Evolutionary conservation across 2,113 vertebrate species (phyloP).

Genomic region (Hippocampus abdominalis): DNA sequence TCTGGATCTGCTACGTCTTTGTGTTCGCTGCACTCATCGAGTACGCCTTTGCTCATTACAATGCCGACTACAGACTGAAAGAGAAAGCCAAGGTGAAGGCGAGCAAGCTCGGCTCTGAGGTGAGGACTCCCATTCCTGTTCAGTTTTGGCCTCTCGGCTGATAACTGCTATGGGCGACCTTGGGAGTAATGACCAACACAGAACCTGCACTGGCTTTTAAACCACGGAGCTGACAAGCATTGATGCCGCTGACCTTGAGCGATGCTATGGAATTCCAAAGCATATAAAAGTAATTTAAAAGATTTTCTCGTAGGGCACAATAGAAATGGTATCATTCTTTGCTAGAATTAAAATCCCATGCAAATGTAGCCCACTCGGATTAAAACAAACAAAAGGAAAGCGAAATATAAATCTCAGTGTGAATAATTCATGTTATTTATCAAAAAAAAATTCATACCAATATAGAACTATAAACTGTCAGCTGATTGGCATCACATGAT

Average conservation of each 20-base stretch:
- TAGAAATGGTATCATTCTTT: slow-evolving; percentile 9
- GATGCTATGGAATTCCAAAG: slow-evolving; percentile 13
- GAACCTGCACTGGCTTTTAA: neutral
- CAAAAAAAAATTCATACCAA: too few relatives aligned
- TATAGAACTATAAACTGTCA: too few relatives aligned
- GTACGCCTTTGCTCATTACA: slow-evolving; percentile 97
- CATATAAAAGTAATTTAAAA: slow-evolving; percentile 11
- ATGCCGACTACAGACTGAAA: slow-evolving; percentile 92
- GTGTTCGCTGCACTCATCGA: slow-evolving; percentile 95
- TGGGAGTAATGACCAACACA: slow-evolving; percentile 34
- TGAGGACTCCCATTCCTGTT: slow-evolving; percentile 39
- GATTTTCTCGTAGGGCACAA: slow-evolving; percentile 11
- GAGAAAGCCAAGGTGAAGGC: slow-evolving; percentile 87
- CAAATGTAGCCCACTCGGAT: neutral
- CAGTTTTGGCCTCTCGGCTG: slow-evolving; percentile 9
- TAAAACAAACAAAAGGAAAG: too few relatives aligned
- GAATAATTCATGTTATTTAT: too few relatives aligned
- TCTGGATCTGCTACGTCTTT: slow-evolving; percentile 98
- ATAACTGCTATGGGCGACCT: slow-evolving; percentile 4
- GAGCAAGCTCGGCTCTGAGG: slow-evolving; percentile 80
- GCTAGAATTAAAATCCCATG: neutral
- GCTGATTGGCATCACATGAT: too few relatives aligned
- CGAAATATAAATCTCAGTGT: too few relatives aligned
- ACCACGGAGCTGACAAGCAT: slow-evolving; percentile 27
- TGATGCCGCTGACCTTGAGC: slow-evolving; percentile 41